A percentile compares a stretch with the other conserved stretches of the same genome.
phyloP scores from a whole-genome alignment of 2,888 invertebrate genomes.

The Andrena haemorrhoa region DNA sequence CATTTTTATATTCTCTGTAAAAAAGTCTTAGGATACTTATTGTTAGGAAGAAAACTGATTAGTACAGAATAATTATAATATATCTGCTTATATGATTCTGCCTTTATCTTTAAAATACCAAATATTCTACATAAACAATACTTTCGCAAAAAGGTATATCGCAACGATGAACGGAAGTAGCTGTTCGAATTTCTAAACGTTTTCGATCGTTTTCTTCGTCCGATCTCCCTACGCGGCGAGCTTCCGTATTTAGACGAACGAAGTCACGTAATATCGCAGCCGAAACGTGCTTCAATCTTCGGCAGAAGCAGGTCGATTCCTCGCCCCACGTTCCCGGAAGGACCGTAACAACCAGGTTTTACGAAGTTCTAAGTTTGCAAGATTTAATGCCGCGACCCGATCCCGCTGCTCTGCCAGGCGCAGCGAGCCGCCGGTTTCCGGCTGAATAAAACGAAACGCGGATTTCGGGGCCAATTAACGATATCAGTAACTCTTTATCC shows the following conservation, averaged over 20 bases:
- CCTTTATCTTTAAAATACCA: no score
- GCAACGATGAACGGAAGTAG: background rate
- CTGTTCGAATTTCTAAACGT: background rate
- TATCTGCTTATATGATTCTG: no score
- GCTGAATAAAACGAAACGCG: conserved; percentile 8
- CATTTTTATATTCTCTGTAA: no score
- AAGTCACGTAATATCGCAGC: conserved; percentile 67
- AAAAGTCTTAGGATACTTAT: no score
- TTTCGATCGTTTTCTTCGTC: background rate
- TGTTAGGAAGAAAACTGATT: no score
- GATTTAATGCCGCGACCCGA: background rate
- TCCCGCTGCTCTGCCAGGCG: background rate
- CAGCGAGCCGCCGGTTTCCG: background rate
- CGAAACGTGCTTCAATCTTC: conserved; percentile 68
- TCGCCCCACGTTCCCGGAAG: conserved; percentile 15
- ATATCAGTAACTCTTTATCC: background rate
- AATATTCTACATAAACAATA: no score
- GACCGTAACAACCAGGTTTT: conserved; percentile 44
- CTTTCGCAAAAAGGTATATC: no score
- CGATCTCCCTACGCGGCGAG: conserved; percentile 1
- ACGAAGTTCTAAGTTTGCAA: conserved; percentile 24
- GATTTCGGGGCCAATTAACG: conserved; percentile 40
- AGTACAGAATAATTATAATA: no score
- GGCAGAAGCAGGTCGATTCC: conserved; percentile 34
- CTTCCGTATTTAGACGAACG: conserved; percentile 32